Evolutionary conservation across 2,113 vertebrate genomes (phyloP), one percentile per base, ranked within the genome.

Genomic region (Cyanoderma ruficeps): DNA sequence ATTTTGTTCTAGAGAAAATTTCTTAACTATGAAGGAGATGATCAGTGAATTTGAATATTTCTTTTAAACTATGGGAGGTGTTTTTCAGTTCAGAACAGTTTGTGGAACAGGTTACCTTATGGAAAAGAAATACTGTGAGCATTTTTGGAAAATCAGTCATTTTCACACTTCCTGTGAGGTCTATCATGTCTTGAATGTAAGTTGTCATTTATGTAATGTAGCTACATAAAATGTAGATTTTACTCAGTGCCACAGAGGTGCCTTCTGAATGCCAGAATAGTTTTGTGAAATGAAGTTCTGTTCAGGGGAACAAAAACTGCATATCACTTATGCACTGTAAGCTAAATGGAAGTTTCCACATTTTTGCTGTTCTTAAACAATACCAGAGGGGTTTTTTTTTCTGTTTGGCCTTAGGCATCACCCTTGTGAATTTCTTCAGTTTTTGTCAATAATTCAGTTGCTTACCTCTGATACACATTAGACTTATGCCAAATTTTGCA

Each of bases 161-260:
- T 87, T 75, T 55, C 28, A 25, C 3, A 3, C 69, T 89, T 94
- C 18, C 19, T 28, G 0, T n/a, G 56, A 91, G 31, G 9, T 47
- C 80, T 85, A 3, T 30, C 9, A 6, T 7, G 39, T 21, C 56
- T 65, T 82, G 49, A 76, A 60, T 0, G 0, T 35, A 23, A 76
- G 7, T 50, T 78, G 19, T 46, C 15, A 23, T 63, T 90, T 57
- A 28, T 0, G 0, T 60, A 31, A 44, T 44, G 42, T 44, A 44
- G 42, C 17, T 44, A 44, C 7, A 16, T 44, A 44, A 44, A 57
- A n/a, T 21, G 27, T 67, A 72, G 33, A 50, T 59, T 71, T 82
- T 72, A 65, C 5, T 37, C 5, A 7, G 24, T 79, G 33, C 21
- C 25, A 14, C 9, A 23, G 17, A 65, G 8, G 4, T 61, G 13